Evolutionary conservation across 2,113 vertebrate species (phyloP).

Genomic region (Lynx canadensis): DNA sequence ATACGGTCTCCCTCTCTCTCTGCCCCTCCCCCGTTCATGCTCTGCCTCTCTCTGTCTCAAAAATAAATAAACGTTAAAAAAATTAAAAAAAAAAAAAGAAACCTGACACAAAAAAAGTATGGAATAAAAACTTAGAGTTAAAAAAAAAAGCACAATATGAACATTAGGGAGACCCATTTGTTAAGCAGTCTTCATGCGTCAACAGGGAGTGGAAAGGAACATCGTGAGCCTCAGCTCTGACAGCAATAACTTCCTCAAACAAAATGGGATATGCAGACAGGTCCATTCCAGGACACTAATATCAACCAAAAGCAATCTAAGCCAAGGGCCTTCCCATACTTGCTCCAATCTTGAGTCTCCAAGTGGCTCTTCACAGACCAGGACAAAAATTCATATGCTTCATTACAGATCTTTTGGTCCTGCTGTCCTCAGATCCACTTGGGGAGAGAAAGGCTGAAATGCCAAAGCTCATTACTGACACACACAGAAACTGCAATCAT

Average conservation of each 20-base stretch:
- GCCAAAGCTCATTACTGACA: not conserved
- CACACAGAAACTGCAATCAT: not conserved
- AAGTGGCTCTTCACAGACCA: not conserved
- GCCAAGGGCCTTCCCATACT: not conserved
- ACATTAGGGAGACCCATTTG: not conserved
- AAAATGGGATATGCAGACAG: not conserved
- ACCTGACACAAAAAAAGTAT: conserved; percentile 10
- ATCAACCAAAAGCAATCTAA: conserved; percentile 7
- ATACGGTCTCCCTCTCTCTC: not conserved
- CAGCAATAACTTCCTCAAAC: conserved; percentile 42
- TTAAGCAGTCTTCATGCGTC: not conserved
- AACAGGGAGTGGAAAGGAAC: not conserved
- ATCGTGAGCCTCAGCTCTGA: conserved; percentile 19
- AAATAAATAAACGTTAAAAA: too few relatives aligned
- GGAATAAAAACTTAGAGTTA: not conserved
- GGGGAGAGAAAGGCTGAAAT: not conserved
- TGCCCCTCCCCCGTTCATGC: too few relatives aligned
- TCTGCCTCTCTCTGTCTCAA: too few relatives aligned
- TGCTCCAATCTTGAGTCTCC: not conserved
- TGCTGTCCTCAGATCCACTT: not conserved
- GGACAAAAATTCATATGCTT: conserved; percentile 41
- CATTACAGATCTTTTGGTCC: not conserved
- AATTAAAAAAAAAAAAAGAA: not conserved
- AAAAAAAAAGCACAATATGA: not conserved
- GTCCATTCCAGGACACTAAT: not conserved